These are phyloP conservation scores for Hemitrygon akajei DNA, from an alignment of 2,797 vertebrate species.

Conservation along the genomic window DNA sequence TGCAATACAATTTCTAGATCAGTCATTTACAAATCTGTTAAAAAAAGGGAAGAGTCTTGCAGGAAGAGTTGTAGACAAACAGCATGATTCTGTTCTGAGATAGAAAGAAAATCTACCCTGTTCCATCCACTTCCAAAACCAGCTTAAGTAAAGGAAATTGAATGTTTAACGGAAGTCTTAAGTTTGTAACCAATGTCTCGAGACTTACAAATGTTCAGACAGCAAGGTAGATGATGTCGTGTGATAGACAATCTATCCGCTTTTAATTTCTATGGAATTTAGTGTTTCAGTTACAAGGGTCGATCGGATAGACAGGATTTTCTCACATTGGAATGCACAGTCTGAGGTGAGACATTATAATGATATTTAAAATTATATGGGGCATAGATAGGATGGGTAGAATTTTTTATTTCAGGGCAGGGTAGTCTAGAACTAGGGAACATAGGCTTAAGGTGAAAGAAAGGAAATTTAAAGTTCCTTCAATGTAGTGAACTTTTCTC, in stretches of 20 bases:
- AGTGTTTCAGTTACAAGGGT: no score
- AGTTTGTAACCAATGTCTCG: neutral
- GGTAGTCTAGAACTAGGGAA: no score
- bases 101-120: neutral
- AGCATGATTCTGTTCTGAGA: neutral
- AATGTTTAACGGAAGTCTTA: neutral
- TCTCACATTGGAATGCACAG: no score
- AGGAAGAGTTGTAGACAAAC: neutral
- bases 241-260: neutral
- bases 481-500: no score
- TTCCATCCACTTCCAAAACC: neutral
- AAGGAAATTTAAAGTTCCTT: no score
- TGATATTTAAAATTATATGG: no score
- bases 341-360: no score
- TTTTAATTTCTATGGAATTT: neutral
- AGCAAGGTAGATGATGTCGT: neutral
- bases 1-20: no score
- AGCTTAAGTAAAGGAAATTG: neutral
- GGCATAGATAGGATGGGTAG: no score
- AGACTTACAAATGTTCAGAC: neutral
- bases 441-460: no score
- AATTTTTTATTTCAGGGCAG: no score
- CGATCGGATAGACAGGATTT: no score
- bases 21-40: neutral
- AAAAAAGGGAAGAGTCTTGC: neutral